Base-by-base conservation (phyloP, 2,888 invertebrate species). In the Cerceris ruficornis region DNA sequence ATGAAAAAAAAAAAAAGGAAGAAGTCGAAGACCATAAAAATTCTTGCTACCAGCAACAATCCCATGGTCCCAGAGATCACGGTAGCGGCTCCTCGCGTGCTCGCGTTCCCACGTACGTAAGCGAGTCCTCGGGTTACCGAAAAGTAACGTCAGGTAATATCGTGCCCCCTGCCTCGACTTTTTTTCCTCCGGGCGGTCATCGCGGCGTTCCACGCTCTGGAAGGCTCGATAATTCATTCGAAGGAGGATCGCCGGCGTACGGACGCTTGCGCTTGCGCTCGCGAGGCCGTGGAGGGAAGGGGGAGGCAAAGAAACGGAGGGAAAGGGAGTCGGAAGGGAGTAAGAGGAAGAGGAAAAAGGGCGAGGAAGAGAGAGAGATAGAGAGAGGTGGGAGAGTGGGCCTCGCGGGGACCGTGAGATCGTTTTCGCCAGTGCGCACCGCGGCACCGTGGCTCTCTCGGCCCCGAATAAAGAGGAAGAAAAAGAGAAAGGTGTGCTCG, bases 181-280 rank as follows among this genome's bases (percentile, higher is more conserved):
- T 77, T 77, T 78, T 78, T 72, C 72, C 78, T 62, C 71, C 75
- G 75, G 76, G 80, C 70, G 72, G 76, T 73, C 73, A 70, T 57
- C 55, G 69, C 62, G 61, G 81, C 72, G 71, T 62, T 67, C 76
- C 75, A 58, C 72, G 79, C 69, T 80, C 74, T 76, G 64, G 74
- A 75, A 84, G 80, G 69, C 77, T 82, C 85, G 86, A 85, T 85
- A 85, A 85, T 85, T 85, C 82, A 85, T 85, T 85, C 70, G 71
- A 46, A 46, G 72, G 72, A 65, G 81, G 80, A 75, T 86, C 83
- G 75, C 71, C 28, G 61, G 70, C 67, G 57, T 55, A 61, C 68
- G 59, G 75, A 69, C 59, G 68, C 15, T 28, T 28, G 28, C 28
- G 28, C 28, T 28, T 28, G 28, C 4, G 28, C 28, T 28, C 28